Percentiles rank a stretch among this genome's conserved stretches.
Evolutionary conservation across 2,888 invertebrate genomes (phyloP).

Genomic region (Pristionchus japonicus): DNA sequence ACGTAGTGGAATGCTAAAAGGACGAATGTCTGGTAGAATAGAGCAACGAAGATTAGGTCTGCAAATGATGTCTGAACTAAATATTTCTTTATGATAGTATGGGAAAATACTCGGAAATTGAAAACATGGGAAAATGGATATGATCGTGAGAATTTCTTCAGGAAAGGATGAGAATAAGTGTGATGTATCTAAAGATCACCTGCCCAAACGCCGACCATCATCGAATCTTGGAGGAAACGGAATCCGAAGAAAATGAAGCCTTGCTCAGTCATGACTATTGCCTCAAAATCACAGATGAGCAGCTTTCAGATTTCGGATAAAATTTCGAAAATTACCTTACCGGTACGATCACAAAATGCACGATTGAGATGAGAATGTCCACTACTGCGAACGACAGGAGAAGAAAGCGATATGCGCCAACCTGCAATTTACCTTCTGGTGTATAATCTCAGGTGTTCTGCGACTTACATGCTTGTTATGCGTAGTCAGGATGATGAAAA

Average conservation of each 20-base stretch:
- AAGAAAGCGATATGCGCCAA: neutral
- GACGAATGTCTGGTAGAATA: neutral
- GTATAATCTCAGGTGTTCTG: neutral
- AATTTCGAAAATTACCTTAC: neutral
- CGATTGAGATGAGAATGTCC: neutral
- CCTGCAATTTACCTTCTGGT: neutral
- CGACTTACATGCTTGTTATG: neutral
- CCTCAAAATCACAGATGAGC: neutral
- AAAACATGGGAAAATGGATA: too few relatives aligned
- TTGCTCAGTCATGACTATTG: neutral
- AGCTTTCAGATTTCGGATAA: too few relatives aligned
- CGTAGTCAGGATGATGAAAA: neutral
- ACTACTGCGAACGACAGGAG: neutral
- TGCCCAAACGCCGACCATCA: neutral
- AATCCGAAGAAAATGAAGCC: neutral
- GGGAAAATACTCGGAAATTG: too few relatives aligned
- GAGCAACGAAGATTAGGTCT: neutral
- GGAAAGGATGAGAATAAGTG: too few relatives aligned
- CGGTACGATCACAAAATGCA: neutral
- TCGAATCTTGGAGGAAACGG: neutral
- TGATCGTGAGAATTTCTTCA: too few relatives aligned
- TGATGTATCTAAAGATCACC: neutral
- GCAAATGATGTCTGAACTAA: too few relatives aligned
- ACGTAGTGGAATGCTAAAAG: neutral
- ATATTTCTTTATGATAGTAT: too few relatives aligned